phyloP scores from a whole-genome alignment of 1,140 invertebrate genomes.

The Leptinotarsa lineolata region DNA sequence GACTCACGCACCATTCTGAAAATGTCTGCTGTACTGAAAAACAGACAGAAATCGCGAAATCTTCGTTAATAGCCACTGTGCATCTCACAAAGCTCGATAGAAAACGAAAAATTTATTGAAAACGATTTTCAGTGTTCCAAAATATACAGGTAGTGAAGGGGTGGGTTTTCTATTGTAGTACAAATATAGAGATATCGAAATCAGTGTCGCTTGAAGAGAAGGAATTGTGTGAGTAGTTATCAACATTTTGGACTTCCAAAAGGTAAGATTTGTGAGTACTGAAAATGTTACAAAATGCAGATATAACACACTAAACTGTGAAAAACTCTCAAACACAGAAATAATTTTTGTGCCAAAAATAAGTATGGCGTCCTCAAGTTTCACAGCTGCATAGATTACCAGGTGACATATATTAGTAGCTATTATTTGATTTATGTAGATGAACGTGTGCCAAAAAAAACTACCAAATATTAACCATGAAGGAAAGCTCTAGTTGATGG shows the following conservation, averaged over 20 bases:
- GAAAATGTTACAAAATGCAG: too few species aligned
- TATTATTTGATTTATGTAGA: too few species aligned
- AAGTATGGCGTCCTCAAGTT: too few species aligned
- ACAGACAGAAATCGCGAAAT: slow-evolving; percentile 33
- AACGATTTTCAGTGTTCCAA: neutral
- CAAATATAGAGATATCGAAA: neutral
- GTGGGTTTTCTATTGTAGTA: neutral
- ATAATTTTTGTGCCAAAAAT: too few species aligned
- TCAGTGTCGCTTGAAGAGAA: neutral
- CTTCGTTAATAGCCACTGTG: neutral
- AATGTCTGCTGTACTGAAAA: slow-evolving; percentile 40
- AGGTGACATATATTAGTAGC: too few species aligned
- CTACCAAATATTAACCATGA: too few species aligned
- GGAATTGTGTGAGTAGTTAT: neutral
- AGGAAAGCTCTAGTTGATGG: too few species aligned
- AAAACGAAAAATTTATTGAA: neutral
- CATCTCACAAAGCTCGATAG: neutral
- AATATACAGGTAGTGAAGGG: neutral
- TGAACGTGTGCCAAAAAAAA: too few species aligned
- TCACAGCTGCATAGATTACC: too few species aligned
- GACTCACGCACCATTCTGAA: slow-evolving; percentile 45
- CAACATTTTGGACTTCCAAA: neutral
- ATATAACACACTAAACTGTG: too few species aligned
- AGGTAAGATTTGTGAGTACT: neutral
- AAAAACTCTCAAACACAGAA: too few species aligned